Evolutionary conservation across 2,888 invertebrate genomes (phyloP).

Genomic region (Baronia brevicornis): DNA sequence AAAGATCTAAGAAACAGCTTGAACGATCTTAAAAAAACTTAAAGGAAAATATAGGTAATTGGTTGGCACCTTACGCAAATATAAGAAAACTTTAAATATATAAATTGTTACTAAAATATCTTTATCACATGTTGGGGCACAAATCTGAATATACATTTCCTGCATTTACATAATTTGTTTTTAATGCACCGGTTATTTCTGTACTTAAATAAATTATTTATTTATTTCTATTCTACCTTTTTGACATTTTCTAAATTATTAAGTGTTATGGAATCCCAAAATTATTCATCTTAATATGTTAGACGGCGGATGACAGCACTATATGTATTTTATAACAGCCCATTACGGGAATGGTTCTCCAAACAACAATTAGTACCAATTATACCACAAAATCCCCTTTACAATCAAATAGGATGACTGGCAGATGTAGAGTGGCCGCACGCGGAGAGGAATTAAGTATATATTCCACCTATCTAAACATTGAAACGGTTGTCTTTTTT

Average conservation of each 20-base stretch:
- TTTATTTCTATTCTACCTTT: slow-evolving; percentile 1
- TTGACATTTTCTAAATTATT: neutral
- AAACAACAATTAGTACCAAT: slow-evolving; percentile 71
- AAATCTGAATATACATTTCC: no score
- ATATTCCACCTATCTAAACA: slow-evolving; percentile 32
- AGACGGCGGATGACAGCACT: slow-evolving; percentile 25
- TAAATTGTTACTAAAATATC: no score
- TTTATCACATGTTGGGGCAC: no score
- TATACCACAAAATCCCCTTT: slow-evolving; percentile 57
- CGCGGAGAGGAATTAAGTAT: slow-evolving; percentile 53
- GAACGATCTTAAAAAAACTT: no score
- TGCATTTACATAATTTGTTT: no score
- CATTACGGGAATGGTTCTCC: slow-evolving; percentile 44
- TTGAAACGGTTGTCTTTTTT: neutral
- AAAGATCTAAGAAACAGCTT: no score
- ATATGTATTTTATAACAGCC: slow-evolving; percentile 34
- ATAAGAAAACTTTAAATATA: no score
- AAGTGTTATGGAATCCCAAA: slow-evolving; percentile 8
- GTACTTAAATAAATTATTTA: slow-evolving; percentile 2
- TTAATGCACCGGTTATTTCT: no score
- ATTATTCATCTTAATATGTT: slow-evolving; percentile 26
- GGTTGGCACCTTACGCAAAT: no score
- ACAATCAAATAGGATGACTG: slow-evolving; percentile 72
- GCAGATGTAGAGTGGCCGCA: slow-evolving; percentile 63
- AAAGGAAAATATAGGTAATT: no score